A percentile compares a stretch with the other conserved stretches of the same genome.
These are phyloP conservation scores for Lophotriccus pileatus DNA, from an alignment of 2,797 vertebrate genomes.

Conservation along the genomic window DNA sequence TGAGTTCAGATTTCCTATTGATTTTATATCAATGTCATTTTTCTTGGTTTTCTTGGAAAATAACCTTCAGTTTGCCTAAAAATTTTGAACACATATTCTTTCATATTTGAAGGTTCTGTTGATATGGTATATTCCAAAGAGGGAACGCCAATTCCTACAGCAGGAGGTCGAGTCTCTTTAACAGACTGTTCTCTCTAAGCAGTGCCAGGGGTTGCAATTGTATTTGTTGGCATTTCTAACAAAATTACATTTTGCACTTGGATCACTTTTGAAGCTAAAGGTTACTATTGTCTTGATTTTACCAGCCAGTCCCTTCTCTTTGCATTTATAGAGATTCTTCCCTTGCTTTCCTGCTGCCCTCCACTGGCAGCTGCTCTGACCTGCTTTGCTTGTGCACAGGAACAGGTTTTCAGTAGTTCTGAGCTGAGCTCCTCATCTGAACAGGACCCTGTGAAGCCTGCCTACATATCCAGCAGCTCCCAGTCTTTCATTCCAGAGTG, in stretches of 20 bases:
- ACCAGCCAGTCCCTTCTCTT: neutral
- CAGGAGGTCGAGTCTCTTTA: neutral
- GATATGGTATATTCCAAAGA: neutral
- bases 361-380: slow-evolving; percentile 6
- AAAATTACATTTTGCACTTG: neutral
- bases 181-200: neutral
- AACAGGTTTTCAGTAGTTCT: neutral
- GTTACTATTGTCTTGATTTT: neutral
- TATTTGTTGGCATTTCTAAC: neutral
- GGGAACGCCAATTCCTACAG: neutral
- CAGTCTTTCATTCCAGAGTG: neutral
- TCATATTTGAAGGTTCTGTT: neutral
- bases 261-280: neutral
- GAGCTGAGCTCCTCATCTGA: neutral
- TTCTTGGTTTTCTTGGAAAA: neutral
- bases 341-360: neutral
- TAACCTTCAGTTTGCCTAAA: neutral
- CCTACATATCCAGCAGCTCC: neutral
- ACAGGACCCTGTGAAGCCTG: neutral
- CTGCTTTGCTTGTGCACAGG: neutral
- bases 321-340: neutral
- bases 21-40: neutral
- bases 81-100: neutral
- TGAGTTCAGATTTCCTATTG: neutral
- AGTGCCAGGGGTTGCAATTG: neutral